Percentiles rank a stretch among this genome's conserved stretches.
Evolutionary conservation across 2,888 invertebrate genomes (phyloP).

Genomic region (Neoitamus cyanurus): DNA sequence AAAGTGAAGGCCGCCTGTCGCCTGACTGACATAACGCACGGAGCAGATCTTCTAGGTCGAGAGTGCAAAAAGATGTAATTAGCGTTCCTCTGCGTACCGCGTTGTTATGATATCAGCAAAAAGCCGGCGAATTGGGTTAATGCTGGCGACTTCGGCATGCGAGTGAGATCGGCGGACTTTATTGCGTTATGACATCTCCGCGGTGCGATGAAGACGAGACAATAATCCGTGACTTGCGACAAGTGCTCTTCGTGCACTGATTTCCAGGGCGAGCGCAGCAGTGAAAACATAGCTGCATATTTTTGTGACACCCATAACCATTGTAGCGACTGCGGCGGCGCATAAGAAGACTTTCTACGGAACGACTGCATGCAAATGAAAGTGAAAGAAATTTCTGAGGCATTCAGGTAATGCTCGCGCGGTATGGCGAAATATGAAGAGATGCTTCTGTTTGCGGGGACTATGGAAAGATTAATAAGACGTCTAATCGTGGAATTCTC

Average conservation of each 20-base stretch:
- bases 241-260: not conserved
- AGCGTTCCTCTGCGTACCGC: conserved; percentile 5
- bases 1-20: conserved; percentile 12
- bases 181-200: not conserved
- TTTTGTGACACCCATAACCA: conserved; percentile 19
- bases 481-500: not conserved
- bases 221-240: conserved; percentile 27
- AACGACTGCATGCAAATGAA: conserved; percentile 16
- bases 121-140: conserved; percentile 8
- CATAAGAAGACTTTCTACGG: conserved; percentile 16
- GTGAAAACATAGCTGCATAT: conserved; percentile 15
- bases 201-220: not conserved
- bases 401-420: not conserved
- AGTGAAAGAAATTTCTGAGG: conserved; percentile 20
- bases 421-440: not conserved
- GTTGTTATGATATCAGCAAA: conserved; percentile 15
- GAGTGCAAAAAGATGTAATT: conserved; percentile 7
- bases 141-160: not conserved
- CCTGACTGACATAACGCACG: not conserved
- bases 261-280: not conserved
- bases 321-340: not conserved
- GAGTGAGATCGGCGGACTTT: not conserved
- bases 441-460: not conserved
- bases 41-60: not conserved
- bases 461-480: not conserved